These are phyloP conservation scores for Erebia palarica DNA, from an alignment of 2,888 invertebrate species.

Conservation along the genomic window DNA sequence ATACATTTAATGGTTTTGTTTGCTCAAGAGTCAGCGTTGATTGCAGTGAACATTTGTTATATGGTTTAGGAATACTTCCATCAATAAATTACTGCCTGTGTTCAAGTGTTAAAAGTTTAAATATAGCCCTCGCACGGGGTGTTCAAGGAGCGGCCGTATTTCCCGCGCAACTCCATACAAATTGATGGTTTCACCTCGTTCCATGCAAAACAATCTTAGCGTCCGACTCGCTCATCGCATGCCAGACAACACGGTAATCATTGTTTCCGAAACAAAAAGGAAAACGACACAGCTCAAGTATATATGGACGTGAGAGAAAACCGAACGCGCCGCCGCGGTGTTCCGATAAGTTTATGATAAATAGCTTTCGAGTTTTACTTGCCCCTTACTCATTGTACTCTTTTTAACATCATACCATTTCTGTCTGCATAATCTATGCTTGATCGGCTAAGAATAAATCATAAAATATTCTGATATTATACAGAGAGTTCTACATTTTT, in stretches of 20 bases:
- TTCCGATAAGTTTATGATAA: conserved; percentile 79
- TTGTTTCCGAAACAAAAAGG: conserved; percentile 73
- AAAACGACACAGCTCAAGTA: conserved; percentile 70
- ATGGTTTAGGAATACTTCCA: neutral
- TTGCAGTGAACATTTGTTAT: conserved; percentile 10
- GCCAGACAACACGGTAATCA: conserved; percentile 73
- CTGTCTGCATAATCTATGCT: conserved; percentile 36
- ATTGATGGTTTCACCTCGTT: conserved; percentile 78
- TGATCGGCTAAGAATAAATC: conserved; percentile 21
- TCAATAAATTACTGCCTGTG: conserved; percentile 21
- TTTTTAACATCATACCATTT: conserved; percentile 43
- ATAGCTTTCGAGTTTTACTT: conserved; percentile 74
- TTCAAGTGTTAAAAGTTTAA: conserved; percentile 31
- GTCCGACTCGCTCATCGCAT: conserved; percentile 70
- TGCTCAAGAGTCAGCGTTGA: neutral
- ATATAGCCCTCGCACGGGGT: conserved; percentile 27
- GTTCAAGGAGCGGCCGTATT: conserved; percentile 28
- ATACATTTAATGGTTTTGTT: neutral
- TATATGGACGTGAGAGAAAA: conserved; percentile 69
- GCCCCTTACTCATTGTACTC: conserved; percentile 55
- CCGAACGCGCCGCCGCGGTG: conserved; percentile 66
- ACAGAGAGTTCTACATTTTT: conserved; percentile 22
- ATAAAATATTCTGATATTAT: conserved; percentile 14
- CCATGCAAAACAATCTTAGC: conserved; percentile 75
- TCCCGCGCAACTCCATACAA: conserved; percentile 51